Conservation (phyloP, 2,797 vertebrate species). For the Poeciliopsis gracilis region DNA sequence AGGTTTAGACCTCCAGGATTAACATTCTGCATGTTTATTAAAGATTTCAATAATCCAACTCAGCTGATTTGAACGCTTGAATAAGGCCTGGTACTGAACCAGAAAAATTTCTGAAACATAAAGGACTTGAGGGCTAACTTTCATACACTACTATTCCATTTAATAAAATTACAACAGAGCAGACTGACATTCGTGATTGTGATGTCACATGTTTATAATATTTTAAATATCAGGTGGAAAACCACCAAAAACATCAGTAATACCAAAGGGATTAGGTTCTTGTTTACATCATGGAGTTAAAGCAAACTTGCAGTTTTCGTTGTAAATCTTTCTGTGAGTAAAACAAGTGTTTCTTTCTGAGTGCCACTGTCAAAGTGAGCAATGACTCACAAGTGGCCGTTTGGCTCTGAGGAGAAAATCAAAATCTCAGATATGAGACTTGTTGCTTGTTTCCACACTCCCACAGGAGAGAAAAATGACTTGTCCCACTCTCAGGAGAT, state of each 20-base stretch:
- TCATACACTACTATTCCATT: not conserved
- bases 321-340: conserved; percentile 1
- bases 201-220: not conserved
- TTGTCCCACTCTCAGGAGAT: conserved; percentile 31
- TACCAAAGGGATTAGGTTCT: not conserved
- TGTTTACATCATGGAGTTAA: not conserved
- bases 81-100: not conserved
- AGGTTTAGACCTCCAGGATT: not conserved
- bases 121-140: not conserved
- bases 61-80: not conserved
- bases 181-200: not conserved
- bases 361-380: conserved; percentile 29
- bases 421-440: conserved; percentile 49
- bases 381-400: conserved; percentile 40
- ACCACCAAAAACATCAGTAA: not conserved
- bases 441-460: conserved; percentile 12
- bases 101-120: not conserved
- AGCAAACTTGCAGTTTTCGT: not conserved
- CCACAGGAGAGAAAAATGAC: conserved; percentile 3
- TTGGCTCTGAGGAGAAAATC: conserved; percentile 57
- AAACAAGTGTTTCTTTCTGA: conserved; percentile 1
- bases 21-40: not conserved
- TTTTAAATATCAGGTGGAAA: not conserved
- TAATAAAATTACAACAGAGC: not conserved
- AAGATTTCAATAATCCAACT: not conserved